phyloP scores from a whole-genome alignment of 1,140 invertebrate species.

The Eupristina koningsbergeri region DNA sequence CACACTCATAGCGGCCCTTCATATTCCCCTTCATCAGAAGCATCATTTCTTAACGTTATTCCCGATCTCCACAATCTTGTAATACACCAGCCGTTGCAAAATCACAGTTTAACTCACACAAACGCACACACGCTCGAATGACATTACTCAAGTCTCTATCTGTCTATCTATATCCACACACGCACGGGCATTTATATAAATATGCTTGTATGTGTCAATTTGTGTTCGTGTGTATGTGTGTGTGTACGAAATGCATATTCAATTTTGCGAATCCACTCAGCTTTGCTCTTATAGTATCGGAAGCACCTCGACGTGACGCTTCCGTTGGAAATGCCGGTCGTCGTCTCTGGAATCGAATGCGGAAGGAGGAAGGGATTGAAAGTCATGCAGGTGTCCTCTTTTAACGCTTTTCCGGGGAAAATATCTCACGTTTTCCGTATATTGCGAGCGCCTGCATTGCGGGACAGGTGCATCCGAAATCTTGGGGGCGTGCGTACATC shows the following conservation, averaged over 20 bases:
- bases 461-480: conserved; percentile 16
- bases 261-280: conserved; percentile 53
- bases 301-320: conserved; percentile 18
- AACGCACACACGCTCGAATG: not conserved
- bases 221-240: not conserved
- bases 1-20: not conserved
- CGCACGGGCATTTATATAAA: no score
- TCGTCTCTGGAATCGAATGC: not conserved
- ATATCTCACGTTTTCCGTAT: conserved; percentile 36
- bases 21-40: not conserved
- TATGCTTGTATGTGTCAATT: no score
- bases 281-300: conserved; percentile 13
- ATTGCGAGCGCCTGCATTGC: conserved; percentile 1
- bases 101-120: not conserved
- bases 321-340: conserved; percentile 5
- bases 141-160: not conserved
- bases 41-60: not conserved
- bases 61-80: not conserved
- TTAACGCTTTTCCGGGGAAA: conserved; percentile 25
- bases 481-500: conserved; percentile 5
- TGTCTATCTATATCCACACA: not conserved
- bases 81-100: not conserved
- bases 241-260: conserved; percentile 58
- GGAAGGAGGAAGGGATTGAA: not conserved
- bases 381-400: conserved; percentile 16